These are phyloP conservation scores for Muraenolepis orangiensis DNA, from an alignment of 2,797 vertebrate species.

Conservation along the genomic window DNA sequence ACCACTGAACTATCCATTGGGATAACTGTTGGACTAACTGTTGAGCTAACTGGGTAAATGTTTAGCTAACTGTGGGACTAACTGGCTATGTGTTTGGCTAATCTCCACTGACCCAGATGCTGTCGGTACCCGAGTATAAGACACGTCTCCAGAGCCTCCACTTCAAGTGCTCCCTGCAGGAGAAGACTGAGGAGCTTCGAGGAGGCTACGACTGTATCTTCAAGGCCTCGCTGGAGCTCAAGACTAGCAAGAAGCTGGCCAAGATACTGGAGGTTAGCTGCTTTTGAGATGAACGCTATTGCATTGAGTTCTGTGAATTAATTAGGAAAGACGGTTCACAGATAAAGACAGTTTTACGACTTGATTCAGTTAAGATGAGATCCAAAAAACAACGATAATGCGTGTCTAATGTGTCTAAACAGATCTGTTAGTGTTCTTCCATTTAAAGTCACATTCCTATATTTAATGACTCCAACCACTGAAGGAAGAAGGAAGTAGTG, in stretches of 20 bases:
- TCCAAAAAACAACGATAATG: background rate
- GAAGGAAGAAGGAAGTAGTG: background rate
- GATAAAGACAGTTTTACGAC: background rate
- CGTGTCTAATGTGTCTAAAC: background rate
- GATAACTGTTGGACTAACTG: background rate
- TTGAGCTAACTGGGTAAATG: background rate
- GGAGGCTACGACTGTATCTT: constrained; percentile 86
- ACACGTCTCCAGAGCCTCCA: constrained; percentile 89
- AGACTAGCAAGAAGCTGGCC: constrained; percentile 92
- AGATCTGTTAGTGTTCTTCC: background rate
- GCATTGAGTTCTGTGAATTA: background rate
- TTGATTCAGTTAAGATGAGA: background rate
- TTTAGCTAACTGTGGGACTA: background rate
- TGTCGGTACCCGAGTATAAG: constrained; percentile 91
- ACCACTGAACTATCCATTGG: background rate
- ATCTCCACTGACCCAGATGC: constrained; percentile 77
- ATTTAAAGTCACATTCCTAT: background rate
- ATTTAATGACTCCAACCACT: background rate
- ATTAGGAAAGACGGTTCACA: background rate
- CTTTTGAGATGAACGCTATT: background rate
- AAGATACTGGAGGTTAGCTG: constrained; percentile 90
- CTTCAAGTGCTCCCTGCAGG: constrained; percentile 90
- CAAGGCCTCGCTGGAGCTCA: constrained; percentile 89
- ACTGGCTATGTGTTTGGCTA: background rate
- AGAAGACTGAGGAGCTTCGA: constrained; percentile 93